Base-by-base conservation (phyloP, 2,888 invertebrate genomes). In the Drosophila fulvimacula region DNA sequence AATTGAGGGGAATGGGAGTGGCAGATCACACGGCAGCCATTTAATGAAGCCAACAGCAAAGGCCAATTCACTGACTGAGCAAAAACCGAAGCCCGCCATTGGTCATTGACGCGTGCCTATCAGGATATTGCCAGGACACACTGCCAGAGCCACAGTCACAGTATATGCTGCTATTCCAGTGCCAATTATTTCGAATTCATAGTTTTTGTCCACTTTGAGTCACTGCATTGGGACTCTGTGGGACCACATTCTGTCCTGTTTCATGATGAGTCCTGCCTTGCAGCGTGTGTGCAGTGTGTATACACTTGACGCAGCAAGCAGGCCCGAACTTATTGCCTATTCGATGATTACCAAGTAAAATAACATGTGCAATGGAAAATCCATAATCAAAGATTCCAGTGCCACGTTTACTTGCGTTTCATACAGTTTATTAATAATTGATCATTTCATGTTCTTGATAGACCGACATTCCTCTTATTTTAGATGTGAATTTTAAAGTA, bases 61-160 rank as follows among this genome's bases (percentile, higher is more conserved):
- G 32, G 39, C 65, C 65, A 69, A 76, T 69, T 66, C 61, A 65
- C 57, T 63, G 76, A 62, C 32, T 55, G 49, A 48, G 39, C 46
- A 51, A 62, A 74, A 56, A 57, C 38, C 17, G 59, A 75, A 62
- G 64, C 30, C 63, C 67, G 69, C 46, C 69, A 79, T 70, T 82
- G 75, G 64, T 53, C 76, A 83, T 75, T 86, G 79, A 81, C 65
- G 81, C 81, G 70, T 77, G 53, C 44, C 69, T 81, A 86, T 83
- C 86, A 53, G 69, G 32, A 49, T 60, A 57, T 42, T 53, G 73
- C 27, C 69, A 69, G 68, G 24, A 75, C 13, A 5, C 17, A 11
- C 53, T 65, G 34, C 11, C 38, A n/a, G 36, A 42, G 51, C 0
- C 34, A 15, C 34, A 34, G 17, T 9, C 34, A 10, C 27, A 53